A percentile compares a stretch with the other conserved stretches of the same genome.
Evolutionary conservation across 2,888 invertebrate species (phyloP).

Genomic region (Trissoscelio sp.): DNA sequence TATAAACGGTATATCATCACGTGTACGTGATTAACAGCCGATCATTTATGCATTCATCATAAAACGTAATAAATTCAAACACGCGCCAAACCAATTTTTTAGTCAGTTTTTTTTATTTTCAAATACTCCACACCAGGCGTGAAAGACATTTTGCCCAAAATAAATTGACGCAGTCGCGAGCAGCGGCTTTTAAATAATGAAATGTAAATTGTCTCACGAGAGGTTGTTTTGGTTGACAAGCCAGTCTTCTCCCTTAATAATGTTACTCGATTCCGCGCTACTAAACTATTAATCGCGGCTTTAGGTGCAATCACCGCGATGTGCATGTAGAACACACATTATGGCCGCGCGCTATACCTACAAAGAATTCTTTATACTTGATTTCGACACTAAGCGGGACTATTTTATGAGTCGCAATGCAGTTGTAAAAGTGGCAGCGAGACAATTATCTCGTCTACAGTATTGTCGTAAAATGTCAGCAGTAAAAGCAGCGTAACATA

Average conservation of each 20-base stretch:
- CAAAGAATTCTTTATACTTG: conserved; percentile 39
- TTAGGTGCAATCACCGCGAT: conserved; percentile 32
- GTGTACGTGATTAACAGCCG: neutral
- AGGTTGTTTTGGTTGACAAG: conserved; percentile 23
- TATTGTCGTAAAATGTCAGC: conserved; percentile 27
- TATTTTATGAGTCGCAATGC: conserved; percentile 45
- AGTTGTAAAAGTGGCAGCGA: conserved; percentile 30
- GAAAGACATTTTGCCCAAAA: neutral
- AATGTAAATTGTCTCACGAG: conserved; percentile 29
- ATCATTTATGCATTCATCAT: neutral
- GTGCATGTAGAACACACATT: conserved; percentile 24
- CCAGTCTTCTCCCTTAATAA: no score
- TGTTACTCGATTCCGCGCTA: conserved; percentile 29
- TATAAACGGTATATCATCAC: neutral
- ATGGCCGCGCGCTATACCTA: conserved; percentile 7
- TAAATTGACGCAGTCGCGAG: neutral
- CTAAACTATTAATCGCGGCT: conserved; percentile 49
- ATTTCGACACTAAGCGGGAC: conserved; percentile 26
- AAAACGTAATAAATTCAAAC: conserved; percentile 12
- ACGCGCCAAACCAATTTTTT: neutral
- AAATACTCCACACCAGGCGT: neutral
- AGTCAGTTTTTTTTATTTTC: neutral
- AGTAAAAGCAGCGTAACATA: neutral
- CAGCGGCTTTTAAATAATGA: conserved; percentile 18
- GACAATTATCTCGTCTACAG: conserved; percentile 27